These are phyloP conservation scores for Rallus crepitans DNA, from an alignment of 2,797 vertebrate genomes.

Conservation along the genomic window DNA sequence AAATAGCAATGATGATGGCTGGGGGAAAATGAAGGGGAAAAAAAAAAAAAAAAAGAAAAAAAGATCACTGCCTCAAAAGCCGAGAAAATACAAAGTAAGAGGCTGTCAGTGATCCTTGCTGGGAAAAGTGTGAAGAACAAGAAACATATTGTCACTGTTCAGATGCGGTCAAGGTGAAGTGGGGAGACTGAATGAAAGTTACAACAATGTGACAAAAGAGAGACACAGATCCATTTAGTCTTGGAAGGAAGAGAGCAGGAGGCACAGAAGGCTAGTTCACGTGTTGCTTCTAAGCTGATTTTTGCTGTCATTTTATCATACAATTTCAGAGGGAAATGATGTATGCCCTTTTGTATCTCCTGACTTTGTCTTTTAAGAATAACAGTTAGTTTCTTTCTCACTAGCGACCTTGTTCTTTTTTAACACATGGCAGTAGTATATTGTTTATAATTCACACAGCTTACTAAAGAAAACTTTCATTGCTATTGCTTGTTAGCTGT, in stretches of 20 bases:
- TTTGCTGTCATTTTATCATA: constrained; percentile 69
- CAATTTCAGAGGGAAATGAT: constrained; percentile 75
- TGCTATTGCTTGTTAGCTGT: not conserved
- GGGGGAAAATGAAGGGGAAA: not conserved
- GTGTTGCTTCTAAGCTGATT: constrained; percentile 65
- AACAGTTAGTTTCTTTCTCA: constrained; percentile 57
- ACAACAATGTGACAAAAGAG: constrained; percentile 74
- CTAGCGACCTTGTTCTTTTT: constrained; percentile 35
- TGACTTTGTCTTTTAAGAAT: constrained; percentile 73
- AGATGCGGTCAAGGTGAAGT: constrained; percentile 64
- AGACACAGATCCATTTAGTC: constrained; percentile 68
- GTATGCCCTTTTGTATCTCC: constrained; percentile 71
- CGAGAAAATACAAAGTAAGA: constrained; percentile 52
- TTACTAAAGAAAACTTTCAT: not conserved
- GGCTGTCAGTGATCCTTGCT: constrained; percentile 64
- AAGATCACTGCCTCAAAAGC: constrained; percentile 28
- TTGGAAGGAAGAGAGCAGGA: constrained; percentile 64
- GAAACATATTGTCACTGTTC: constrained; percentile 63
- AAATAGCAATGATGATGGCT: constrained; percentile 43
- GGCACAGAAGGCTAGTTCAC: constrained; percentile 59
- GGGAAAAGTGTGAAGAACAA: constrained; percentile 68
- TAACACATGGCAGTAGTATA: constrained; percentile 14
- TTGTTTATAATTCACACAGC: constrained; percentile 39
- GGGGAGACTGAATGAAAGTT: constrained; percentile 60
- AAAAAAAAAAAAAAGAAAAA: not conserved